Percentiles rank a stretch among this genome's conserved stretches.
Conservation (phyloP, 2,888 invertebrate genomes). For the Keiferia lycopersicella region DNA sequence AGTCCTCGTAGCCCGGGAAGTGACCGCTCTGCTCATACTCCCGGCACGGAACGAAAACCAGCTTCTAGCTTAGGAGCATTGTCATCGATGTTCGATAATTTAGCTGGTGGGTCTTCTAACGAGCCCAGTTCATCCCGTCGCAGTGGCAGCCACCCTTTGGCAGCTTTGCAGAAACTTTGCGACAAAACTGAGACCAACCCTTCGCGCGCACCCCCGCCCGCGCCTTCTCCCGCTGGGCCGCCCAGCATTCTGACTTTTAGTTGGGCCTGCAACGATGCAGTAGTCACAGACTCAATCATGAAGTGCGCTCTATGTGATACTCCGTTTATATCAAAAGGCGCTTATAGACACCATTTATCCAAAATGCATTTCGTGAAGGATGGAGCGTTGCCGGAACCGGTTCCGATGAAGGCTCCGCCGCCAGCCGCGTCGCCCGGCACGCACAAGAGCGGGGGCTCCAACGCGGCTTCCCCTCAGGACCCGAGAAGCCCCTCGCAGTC, state of each 20-base stretch:
- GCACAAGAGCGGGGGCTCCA: constrained; percentile 67
- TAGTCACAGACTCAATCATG: constrained; percentile 94
- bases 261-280: constrained; percentile 97
- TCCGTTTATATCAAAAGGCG: constrained; percentile 97
- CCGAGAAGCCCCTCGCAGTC: constrained; percentile 82
- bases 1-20: constrained; percentile 89
- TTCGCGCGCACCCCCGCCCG: constrained; percentile 77
- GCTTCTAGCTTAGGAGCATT: constrained; percentile 89
- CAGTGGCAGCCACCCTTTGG: constrained; percentile 93
- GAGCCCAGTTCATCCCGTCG: constrained; percentile 83
- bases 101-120: constrained; percentile 79
- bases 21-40: constrained; percentile 88
- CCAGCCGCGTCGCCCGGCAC: constrained; percentile 71
- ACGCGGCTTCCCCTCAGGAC: constrained; percentile 77
- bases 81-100: constrained; percentile 94
- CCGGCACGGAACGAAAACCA: constrained; percentile 83
- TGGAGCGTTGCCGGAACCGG: constrained; percentile 90
- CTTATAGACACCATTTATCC: constrained; percentile 96
- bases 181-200: constrained; percentile 95
- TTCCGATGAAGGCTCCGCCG: constrained; percentile 81
- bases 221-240: constrained; percentile 84
- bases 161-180: constrained; percentile 96
- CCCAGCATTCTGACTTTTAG: constrained; percentile 94
- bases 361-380: constrained; percentile 98
- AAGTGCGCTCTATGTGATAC: constrained; percentile 98